phyloP scores from a whole-genome alignment of 2,113 vertebrate species.

The Sula dactylatra region DNA sequence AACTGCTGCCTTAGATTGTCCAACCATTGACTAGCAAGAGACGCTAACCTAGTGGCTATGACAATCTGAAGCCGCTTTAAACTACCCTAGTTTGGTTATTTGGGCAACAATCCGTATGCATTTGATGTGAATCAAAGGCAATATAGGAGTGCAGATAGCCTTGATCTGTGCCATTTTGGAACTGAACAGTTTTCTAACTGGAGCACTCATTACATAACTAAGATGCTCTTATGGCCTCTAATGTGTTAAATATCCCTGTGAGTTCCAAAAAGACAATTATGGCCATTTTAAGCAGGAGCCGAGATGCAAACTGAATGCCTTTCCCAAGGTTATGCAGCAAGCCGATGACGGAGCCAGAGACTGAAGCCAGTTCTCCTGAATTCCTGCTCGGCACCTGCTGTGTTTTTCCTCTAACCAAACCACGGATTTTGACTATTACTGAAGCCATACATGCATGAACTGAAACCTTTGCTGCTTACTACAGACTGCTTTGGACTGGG shows the following conservation, averaged over 20 bases:
- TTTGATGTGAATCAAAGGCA: neutral
- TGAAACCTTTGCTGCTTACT: neutral
- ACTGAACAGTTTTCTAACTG: neutral
- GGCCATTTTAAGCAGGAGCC: neutral
- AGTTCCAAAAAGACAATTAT: neutral
- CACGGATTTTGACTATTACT: neutral
- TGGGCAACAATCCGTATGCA: neutral
- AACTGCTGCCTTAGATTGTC: neutral
- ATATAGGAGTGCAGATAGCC: neutral
- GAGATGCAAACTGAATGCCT: neutral
- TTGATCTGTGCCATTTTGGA: neutral
- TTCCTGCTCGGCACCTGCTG: neutral
- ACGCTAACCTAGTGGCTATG: neutral
- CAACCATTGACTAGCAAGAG: neutral
- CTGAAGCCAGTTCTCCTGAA: neutral
- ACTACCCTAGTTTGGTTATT: neutral
- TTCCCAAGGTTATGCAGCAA: neutral
- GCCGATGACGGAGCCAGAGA: neutral
- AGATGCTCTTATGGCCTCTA: neutral
- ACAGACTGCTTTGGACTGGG: neutral
- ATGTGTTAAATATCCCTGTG: neutral
- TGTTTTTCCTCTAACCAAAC: neutral
- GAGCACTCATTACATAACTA: rapidly evolving
- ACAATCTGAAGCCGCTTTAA: neutral
- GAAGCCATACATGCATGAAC: neutral